These are phyloP conservation scores for Notothenia rossii DNA, from an alignment of 2,113 vertebrate genomes.

Conservation along the genomic window DNA sequence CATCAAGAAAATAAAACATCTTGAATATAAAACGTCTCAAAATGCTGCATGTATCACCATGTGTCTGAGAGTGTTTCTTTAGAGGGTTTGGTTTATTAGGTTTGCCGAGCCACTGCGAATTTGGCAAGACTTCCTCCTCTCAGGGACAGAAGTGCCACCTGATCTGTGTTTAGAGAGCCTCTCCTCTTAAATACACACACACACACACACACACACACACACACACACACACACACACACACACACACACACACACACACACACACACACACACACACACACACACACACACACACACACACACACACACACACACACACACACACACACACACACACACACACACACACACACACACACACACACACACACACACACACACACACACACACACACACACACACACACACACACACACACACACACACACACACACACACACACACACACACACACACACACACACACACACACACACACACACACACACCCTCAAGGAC, in stretches of 20 bases:
- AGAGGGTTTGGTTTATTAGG: constrained; percentile 28
- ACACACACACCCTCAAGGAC: constrained; percentile 50
- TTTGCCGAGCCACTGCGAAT: constrained; percentile 18
- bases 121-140: constrained; percentile 45
- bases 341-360: neutral
- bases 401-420: constrained; percentile 25
- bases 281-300: constrained; percentile 43
- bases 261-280: neutral
- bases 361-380: constrained; percentile 25
- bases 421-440: neutral
- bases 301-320: neutral
- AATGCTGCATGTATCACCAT: neutral
- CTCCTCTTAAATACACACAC: constrained; percentile 71
- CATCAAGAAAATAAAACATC: neutral
- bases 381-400: neutral
- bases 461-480: constrained; percentile 24
- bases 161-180: constrained; percentile 67
- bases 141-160: constrained; percentile 57
- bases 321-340: constrained; percentile 39
- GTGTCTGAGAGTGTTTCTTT: constrained; percentile 1
- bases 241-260: constrained; percentile 33
- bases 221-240: constrained; percentile 32
- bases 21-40: neutral
- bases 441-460: constrained; percentile 1
- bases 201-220: neutral